phyloP scores from a whole-genome alignment of 2,888 invertebrate species.

The Melinaea menophilus region DNA sequence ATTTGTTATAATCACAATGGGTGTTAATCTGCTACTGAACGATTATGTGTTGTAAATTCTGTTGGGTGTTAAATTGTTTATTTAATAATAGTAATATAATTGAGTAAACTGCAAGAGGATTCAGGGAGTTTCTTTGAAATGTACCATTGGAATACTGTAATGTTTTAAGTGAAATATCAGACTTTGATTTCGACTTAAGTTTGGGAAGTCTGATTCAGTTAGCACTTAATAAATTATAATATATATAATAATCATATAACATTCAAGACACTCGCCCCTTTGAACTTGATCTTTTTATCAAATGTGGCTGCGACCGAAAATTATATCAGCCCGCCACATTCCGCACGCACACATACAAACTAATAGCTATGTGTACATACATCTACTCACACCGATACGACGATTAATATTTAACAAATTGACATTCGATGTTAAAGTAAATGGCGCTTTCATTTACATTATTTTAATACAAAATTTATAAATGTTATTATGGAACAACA shows the following conservation, averaged over 20 bases:
- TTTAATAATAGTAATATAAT: conserved; percentile 20
- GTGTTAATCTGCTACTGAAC: conserved; percentile 52
- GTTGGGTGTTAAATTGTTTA: conserved; percentile 53
- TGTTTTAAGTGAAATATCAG: too few relatives aligned
- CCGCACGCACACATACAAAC: conserved; percentile 49
- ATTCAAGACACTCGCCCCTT: conserved; percentile 55
- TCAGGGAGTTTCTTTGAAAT: neutral
- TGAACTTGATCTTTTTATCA: conserved; percentile 76
- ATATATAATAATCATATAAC: conserved; percentile 25
- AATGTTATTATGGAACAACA: neutral
- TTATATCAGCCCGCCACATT: conserved; percentile 68
- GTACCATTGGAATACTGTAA: too few relatives aligned
- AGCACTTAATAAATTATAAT: too few relatives aligned
- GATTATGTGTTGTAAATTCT: conserved; percentile 47
- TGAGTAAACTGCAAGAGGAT: too few relatives aligned
- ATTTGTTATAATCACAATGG: conserved; percentile 26
- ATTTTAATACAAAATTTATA: neutral
- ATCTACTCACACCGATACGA: neutral
- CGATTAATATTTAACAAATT: conserved; percentile 1
- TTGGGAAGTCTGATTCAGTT: too few relatives aligned
- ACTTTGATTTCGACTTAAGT: too few relatives aligned
- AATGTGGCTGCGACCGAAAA: conserved; percentile 57
- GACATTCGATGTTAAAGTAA: too few relatives aligned
- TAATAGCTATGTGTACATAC: neutral
- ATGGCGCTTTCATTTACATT: neutral